Percentiles rank a stretch among this genome's conserved stretches.
Conservation (phyloP, 64 coral and sea anemone genomes). For the Actinia equina region DNA sequence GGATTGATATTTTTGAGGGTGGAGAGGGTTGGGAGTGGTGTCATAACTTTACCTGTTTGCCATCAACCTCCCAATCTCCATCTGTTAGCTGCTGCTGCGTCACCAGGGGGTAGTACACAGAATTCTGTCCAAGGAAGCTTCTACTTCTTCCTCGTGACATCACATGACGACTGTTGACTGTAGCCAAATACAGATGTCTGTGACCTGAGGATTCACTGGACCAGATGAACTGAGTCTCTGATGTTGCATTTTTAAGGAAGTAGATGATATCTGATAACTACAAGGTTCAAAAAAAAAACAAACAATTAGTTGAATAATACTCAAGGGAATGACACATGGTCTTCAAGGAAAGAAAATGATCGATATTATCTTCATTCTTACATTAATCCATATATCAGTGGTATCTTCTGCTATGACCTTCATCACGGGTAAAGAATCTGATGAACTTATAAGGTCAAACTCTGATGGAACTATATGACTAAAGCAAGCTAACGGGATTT, state of each 20-base stretch:
- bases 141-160: conserved; percentile 43
- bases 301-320: too few species aligned
- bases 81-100: conserved; percentile 84
- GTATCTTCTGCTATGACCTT: conserved; percentile 88
- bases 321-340: too few species aligned
- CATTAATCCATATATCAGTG: conserved; percentile 97
- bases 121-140: conserved; percentile 62
- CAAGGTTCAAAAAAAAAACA: too few species aligned
- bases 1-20: too few species aligned
- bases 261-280: conserved; percentile 83
- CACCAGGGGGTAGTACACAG: conserved; percentile 78
- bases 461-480: conserved; percentile 64
- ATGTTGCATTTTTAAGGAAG: conserved; percentile 47
- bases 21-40: too few species aligned
- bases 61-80: conserved; percentile 91
- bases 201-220: conserved; percentile 95
- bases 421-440: conserved; percentile 69
- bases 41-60: conserved; percentile 60
- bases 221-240: conserved; percentile 84
- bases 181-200: conserved; percentile 88
- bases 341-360: too few species aligned
- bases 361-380: conserved; percentile 17
- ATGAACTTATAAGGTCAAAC: conserved; percentile 40
- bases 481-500: conserved; percentile 87
- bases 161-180: conserved; percentile 59